Evolutionary conservation across 2,888 invertebrate species (phyloP).

Genomic region (Trissoscelio sp.): DNA sequence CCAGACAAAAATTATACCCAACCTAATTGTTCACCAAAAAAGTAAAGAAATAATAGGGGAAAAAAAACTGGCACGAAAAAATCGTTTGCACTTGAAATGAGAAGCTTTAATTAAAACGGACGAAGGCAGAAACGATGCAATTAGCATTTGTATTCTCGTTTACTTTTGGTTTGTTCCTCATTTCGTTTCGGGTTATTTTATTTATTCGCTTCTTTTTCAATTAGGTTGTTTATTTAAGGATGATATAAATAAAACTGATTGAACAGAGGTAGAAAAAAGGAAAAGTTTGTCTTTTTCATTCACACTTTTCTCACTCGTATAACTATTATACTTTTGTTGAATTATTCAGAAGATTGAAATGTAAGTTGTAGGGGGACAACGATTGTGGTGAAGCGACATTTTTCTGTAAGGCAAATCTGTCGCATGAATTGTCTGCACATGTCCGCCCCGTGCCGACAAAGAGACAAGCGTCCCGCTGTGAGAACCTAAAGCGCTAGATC

Average conservation of each 20-base stretch:
- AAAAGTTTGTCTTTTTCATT: neutral
- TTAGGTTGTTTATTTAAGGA: neutral
- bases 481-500: constrained; percentile 71
- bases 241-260: neutral
- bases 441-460: constrained; percentile 81
- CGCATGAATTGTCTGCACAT: constrained; percentile 82
- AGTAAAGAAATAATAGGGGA: neutral
- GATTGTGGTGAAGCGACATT: constrained; percentile 75
- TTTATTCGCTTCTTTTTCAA: constrained; percentile 14
- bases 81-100: constrained; percentile 26
- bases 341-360: constrained; percentile 65
- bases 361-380: constrained; percentile 63
- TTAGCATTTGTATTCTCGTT: constrained; percentile 30
- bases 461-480: constrained; percentile 76
- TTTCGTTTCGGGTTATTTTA: too few species aligned
- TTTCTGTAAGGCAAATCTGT: constrained; percentile 80
- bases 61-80: constrained; percentile 8
- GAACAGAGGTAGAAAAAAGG: neutral
- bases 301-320: constrained; percentile 1
- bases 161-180: neutral
- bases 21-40: neutral
- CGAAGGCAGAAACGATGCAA: constrained; percentile 17
- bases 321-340: constrained; percentile 57
- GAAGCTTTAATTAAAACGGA: constrained; percentile 35
- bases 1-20: neutral